Percentiles rank a stretch among this genome's conserved stretches.
phyloP scores from a whole-genome alignment of 2,113 vertebrate genomes.

The Cynoglossus semilaevis region DNA sequence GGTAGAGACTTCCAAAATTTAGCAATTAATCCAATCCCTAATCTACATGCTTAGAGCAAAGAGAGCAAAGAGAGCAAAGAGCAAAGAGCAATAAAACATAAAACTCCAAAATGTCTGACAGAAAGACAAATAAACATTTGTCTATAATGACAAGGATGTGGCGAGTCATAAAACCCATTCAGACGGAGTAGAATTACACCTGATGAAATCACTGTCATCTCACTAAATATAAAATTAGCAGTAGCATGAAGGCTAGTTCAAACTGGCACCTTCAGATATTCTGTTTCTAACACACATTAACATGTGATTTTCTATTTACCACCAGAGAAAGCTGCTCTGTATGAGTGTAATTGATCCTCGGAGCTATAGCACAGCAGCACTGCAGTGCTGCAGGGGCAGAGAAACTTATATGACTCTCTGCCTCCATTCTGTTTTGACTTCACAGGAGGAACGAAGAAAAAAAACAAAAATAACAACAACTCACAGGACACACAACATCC shows the following conservation, averaged over 20 bases:
- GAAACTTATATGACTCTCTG: not conserved
- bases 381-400: constrained; percentile 19
- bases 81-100: not conserved
- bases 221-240: constrained; percentile 1
- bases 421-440: constrained; percentile 10
- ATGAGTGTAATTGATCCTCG: constrained; percentile 8
- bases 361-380: constrained; percentile 13
- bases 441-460: constrained; percentile 3
- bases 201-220: not conserved
- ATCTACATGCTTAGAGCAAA: too few species aligned
- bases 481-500: constrained; percentile 7
- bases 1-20: too few species aligned
- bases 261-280: too few species aligned
- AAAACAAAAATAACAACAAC: not conserved
- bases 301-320: too few species aligned
- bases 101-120: not conserved
- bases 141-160: not conserved
- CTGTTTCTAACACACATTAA: too few species aligned
- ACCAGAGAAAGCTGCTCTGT: constrained; percentile 22
- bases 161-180: not conserved
- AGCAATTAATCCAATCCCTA: too few species aligned
- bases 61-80: too few species aligned
- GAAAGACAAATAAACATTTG: not conserved
- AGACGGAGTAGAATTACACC: not conserved
- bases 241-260: not conserved